Conservation (phyloP, 2,888 invertebrate genomes). For the Chironomus riparius region DNA sequence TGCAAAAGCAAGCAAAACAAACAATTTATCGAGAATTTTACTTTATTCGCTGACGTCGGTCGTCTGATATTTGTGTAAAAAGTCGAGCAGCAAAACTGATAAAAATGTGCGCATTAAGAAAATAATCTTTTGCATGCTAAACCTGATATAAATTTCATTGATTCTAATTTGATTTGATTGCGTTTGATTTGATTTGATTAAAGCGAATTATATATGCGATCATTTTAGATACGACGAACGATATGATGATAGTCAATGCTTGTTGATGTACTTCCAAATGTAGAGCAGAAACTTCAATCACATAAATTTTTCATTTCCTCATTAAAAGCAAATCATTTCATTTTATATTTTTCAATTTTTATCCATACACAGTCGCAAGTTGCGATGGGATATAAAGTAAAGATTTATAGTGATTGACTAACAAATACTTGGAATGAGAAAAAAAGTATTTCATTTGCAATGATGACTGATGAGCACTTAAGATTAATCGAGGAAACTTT, state of each 20-base stretch:
- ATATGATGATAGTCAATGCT: neutral
- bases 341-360: neutral
- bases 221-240: no score
- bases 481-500: no score
- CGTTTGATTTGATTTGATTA: neutral
- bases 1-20: neutral
- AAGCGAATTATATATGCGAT: neutral
- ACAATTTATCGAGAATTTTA: neutral
- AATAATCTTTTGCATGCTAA: no score
- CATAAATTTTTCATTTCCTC: constrained; percentile 27
- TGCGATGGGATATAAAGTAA: neutral
- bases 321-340: constrained; percentile 24
- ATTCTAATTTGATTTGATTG: neutral
- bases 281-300: constrained; percentile 22
- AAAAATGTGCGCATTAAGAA: no score
- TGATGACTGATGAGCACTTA: neutral
- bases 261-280: neutral
- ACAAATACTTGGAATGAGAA: neutral
- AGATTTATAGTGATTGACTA: neutral
- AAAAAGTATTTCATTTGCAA: neutral
- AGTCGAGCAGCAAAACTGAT: no score
- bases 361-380: neutral
- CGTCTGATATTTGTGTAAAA: no score
- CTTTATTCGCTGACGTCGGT: no score
- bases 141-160: neutral